A percentile compares a stretch with the other conserved stretches of the same genome.
Conservation (phyloP, 1,140 invertebrate species). For the Plutomurus gul region DNA sequence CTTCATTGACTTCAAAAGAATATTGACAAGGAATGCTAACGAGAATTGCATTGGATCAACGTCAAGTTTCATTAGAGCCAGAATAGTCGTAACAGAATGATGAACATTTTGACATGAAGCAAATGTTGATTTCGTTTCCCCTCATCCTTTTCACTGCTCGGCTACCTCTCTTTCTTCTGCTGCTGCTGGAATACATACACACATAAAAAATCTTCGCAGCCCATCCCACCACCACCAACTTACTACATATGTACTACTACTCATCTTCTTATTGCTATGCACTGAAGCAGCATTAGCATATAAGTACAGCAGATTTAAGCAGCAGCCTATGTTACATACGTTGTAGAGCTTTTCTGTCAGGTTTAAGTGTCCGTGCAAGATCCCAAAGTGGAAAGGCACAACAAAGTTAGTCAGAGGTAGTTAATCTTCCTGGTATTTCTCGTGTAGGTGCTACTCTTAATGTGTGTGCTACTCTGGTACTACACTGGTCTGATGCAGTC, state of each 20-base stretch:
- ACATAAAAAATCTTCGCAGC: too few species aligned
- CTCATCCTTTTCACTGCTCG: background rate
- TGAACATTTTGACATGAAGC: background rate
- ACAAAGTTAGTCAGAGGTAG: background rate
- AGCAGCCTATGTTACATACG: too few species aligned
- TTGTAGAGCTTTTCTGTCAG: background rate
- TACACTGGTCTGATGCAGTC: too few species aligned
- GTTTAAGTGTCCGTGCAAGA: background rate
- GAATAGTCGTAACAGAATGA: too few species aligned
- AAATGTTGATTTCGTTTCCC: background rate
- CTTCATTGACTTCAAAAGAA: background rate
- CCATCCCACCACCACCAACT: background rate
- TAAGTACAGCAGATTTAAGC: too few species aligned
- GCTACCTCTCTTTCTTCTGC: too few species aligned
- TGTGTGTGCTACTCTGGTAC: background rate
- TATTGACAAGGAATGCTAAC: background rate
- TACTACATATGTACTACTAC: background rate
- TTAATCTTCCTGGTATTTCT: conserved; percentile 4
- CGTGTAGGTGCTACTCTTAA: background rate
- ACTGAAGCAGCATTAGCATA: background rate
- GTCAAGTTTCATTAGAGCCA: background rate
- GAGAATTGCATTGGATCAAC: background rate
- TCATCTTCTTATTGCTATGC: background rate
- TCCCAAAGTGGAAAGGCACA: background rate
- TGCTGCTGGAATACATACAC: too few species aligned